Conservation (phyloP, 2,888 invertebrate species). For the Strigamia transsilvanica region DNA sequence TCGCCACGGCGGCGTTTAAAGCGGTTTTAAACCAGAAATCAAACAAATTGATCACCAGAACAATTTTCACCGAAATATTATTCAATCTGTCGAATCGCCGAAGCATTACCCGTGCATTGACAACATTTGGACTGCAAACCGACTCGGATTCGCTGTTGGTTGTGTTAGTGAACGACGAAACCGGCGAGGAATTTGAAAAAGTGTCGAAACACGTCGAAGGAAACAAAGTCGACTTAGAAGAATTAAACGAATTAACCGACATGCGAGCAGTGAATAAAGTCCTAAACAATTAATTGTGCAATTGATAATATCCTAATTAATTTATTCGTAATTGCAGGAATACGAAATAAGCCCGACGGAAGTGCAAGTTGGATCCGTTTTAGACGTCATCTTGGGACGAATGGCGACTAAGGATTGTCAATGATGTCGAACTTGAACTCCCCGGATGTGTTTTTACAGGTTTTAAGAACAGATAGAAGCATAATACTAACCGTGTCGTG, state of each 20-base stretch:
- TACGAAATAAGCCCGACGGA: neutral
- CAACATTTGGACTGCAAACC: neutral
- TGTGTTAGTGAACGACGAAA: neutral
- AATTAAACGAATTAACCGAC: neutral
- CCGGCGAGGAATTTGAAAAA: neutral
- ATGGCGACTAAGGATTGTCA: neutral
- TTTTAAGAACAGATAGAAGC: too few relatives aligned
- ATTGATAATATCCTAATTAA: too few relatives aligned
- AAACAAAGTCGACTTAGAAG: neutral
- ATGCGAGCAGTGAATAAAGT: neutral
- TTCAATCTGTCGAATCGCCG: neutral
- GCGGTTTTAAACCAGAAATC: neutral
- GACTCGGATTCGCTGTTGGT: neutral
- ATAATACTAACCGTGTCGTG: too few relatives aligned
- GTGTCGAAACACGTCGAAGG: neutral
- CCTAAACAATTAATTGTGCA: too few relatives aligned
- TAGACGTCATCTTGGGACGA: neutral
- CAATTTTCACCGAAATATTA: neutral
- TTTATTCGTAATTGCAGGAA: neutral
- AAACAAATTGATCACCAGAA: neutral
- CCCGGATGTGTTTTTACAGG: too few relatives aligned
- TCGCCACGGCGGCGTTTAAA: neutral
- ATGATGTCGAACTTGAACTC: neutral
- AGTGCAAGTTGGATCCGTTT: neutral
- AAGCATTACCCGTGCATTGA: neutral